Evolutionary conservation across 2,888 invertebrate species (phyloP).

Genomic region (Petrolisthes cinctipes): DNA sequence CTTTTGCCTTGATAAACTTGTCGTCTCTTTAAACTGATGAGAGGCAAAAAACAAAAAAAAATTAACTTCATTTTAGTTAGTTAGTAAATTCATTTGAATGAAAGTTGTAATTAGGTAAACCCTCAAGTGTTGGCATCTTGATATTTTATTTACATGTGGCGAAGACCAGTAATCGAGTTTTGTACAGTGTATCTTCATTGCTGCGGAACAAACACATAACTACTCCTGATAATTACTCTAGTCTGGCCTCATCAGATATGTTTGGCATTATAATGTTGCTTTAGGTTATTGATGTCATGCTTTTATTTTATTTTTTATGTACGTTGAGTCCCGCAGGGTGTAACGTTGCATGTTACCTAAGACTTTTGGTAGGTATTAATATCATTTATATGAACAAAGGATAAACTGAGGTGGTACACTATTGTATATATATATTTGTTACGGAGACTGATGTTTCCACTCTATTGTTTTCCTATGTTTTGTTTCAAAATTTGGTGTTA

Average conservation of each 20-base stretch:
- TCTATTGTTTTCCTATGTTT: conserved; percentile 29
- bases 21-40: not conserved
- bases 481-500: conserved; percentile 47
- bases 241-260: conserved; percentile 61
- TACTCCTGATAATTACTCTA: conserved; percentile 60
- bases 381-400: conserved; percentile 5
- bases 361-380: conserved; percentile 2
- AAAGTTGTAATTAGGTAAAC: too few relatives aligned
- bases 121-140: not conserved
- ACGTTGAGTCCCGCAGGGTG: conserved; percentile 36
- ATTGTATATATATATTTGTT: conserved; percentile 50
- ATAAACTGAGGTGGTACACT: conserved; percentile 31
- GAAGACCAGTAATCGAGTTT: conserved; percentile 16
- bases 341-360: conserved; percentile 34
- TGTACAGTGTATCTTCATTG: conserved; percentile 29
- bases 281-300: conserved; percentile 39
- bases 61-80: too few relatives aligned
- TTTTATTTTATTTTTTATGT: conserved; percentile 15
- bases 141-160: not conserved
- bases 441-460: conserved; percentile 36
- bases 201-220: conserved; percentile 49
- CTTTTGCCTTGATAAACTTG: not conserved
- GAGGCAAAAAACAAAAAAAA: too few relatives aligned
- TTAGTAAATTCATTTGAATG: too few relatives aligned
- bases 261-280: conserved; percentile 59